Conservation (phyloP, 2,888 invertebrate species). For the Heteromyza rotundicornis region DNA sequence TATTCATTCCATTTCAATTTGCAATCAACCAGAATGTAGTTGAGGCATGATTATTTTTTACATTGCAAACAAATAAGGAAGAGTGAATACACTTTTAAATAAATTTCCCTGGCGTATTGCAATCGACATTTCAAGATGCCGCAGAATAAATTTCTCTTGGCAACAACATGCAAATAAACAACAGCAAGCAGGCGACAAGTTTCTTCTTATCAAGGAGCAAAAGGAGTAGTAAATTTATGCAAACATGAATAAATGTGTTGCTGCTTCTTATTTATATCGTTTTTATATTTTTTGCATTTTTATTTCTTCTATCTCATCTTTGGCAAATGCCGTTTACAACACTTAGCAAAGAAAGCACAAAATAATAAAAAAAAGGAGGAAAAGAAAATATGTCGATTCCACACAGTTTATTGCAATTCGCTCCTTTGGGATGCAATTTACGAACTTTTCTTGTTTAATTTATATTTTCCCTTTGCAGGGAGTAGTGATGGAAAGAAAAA, state of each 20-base stretch:
- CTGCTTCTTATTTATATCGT: neutral
- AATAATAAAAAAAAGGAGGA: neutral
- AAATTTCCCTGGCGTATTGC: slow-evolving; percentile 4
- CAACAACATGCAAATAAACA: neutral
- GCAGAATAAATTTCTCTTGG: neutral
- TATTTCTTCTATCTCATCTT: neutral
- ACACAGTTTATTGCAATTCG: slow-evolving; percentile 8
- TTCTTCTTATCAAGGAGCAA: neutral
- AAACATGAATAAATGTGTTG: neutral
- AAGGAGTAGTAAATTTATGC: slow-evolving; percentile 1
- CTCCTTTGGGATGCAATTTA: slow-evolving; percentile 5
- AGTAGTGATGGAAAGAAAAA: no score
- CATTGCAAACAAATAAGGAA: no score
- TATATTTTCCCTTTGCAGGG: no score
- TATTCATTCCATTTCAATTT: no score
- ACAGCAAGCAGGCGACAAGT: neutral
- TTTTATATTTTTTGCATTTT: no score
- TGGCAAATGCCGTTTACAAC: neutral
- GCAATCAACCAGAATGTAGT: no score
- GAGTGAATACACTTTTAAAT: neutral
- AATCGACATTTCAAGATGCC: neutral
- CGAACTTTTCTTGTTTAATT: neutral
- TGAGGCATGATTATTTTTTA: no score
- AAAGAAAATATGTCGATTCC: neutral
- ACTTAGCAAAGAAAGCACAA: neutral